Percentiles rank a stretch among this genome's conserved stretches.
Evolutionary conservation across 2,888 invertebrate species (phyloP).

Genomic region (Tricholauxania praeusta): DNA sequence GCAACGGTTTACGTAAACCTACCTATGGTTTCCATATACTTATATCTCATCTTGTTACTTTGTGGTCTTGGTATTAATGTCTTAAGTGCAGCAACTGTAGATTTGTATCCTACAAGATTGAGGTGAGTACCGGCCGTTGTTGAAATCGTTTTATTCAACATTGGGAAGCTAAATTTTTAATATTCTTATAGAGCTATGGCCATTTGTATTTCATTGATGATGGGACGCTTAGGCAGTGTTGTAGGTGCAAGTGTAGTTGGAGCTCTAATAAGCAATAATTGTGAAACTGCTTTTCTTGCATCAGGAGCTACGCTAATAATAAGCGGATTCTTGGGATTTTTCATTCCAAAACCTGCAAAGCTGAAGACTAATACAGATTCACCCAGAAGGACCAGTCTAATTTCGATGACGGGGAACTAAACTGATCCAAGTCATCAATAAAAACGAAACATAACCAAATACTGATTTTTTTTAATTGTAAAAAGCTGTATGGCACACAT

Average conservation of each 20-base stretch:
- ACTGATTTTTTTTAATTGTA: constrained; percentile 2
- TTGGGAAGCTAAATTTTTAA: background rate
- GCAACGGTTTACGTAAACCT: constrained; percentile 50
- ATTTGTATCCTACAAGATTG: constrained; percentile 62
- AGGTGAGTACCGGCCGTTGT: constrained; percentile 50
- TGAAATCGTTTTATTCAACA: background rate
- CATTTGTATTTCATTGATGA: constrained; percentile 70
- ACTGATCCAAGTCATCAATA: background rate
- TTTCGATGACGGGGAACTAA: constrained; percentile 59
- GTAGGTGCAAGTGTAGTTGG: constrained; percentile 69
- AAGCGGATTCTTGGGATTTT: constrained; percentile 54
- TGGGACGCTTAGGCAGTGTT: constrained; percentile 69
- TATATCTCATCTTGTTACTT: constrained; percentile 54
- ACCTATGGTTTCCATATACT: constrained; percentile 56
- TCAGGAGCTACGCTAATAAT: constrained; percentile 54
- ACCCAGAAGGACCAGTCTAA: constrained; percentile 51
- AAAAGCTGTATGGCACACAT: too few species aligned
- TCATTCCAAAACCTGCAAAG: constrained; percentile 52
- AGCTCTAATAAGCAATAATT: constrained; percentile 67
- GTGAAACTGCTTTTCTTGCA: constrained; percentile 67
- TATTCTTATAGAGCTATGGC: constrained; percentile 69
- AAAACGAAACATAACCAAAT: constrained; percentile 4
- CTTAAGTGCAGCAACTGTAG: constrained; percentile 61
- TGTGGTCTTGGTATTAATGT: constrained; percentile 60
- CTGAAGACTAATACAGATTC: constrained; percentile 29